These are phyloP conservation scores for Beris chalybata DNA, from an alignment of 2,888 invertebrate genomes.

Conservation along the genomic window DNA sequence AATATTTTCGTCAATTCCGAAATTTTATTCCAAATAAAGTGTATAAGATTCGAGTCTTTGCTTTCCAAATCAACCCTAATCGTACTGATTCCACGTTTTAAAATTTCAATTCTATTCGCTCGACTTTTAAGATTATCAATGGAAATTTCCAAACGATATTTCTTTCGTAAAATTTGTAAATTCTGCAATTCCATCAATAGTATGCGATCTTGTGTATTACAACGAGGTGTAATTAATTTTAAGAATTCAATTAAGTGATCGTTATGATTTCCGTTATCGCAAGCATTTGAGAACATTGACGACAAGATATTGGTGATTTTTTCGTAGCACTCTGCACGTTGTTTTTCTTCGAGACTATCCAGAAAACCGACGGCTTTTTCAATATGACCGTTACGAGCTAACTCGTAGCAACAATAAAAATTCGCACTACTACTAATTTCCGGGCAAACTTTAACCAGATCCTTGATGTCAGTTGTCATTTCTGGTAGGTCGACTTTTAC, in stretches of 20 bases:
- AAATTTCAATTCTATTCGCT: conserved; percentile 42
- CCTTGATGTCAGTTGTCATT: conserved; percentile 52
- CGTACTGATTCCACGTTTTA: conserved; percentile 46
- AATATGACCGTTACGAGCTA: conserved; percentile 50
- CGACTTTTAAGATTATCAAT: conserved; percentile 43
- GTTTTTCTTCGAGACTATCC: conserved; percentile 45
- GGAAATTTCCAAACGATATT: conserved; percentile 45
- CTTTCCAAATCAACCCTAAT: conserved; percentile 41
- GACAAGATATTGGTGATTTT: conserved; percentile 47
- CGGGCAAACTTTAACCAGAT: conserved; percentile 50
- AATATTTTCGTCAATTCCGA: conserved; percentile 47
- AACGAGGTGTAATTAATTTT: conserved; percentile 46
- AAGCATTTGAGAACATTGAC: conserved; percentile 36
- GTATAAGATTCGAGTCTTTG: conserved; percentile 44
- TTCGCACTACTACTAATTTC: conserved; percentile 49
- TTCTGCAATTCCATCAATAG: conserved; percentile 46
- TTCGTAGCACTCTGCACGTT: conserved; percentile 43
- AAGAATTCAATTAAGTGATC: conserved; percentile 49
- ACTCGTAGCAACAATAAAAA: conserved; percentile 52
- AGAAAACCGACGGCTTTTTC: conserved; percentile 49
- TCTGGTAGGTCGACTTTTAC: conserved; percentile 52
- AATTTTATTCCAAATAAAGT: conserved; percentile 47
- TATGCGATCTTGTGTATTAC: conserved; percentile 40
- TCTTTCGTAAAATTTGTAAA: conserved; percentile 44
- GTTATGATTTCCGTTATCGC: not conserved